Evolutionary conservation across 2,797 vertebrate species (phyloP), one percentile per base, ranked within the genome.

Genomic region (Hoplostethus atlanticus): DNA sequence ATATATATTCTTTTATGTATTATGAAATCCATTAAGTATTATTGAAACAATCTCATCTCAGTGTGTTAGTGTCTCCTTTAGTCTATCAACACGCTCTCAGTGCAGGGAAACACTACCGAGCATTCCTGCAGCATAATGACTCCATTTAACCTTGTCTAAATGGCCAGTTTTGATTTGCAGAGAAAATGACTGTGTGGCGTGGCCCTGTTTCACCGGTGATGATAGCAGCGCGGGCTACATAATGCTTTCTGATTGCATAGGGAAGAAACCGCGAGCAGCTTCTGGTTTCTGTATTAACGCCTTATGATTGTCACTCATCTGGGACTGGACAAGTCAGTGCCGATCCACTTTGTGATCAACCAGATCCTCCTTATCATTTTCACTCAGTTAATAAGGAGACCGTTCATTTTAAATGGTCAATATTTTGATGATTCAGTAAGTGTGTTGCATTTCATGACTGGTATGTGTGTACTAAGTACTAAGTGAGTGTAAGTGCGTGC

Each of bases 21-120:
- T 48, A 67, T 70, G 62, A 79, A 83, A 68, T 7, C 36, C 64
- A 81, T 79, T 79, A 67, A 34, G 48, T 54, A 66, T 52, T 8
- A 59, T 30, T 64, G 36, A 55, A 53, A 57, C 59, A 50, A 56
- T 60, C 47, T 34, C 42, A 70, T 77, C 38, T 64, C 25, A 42
- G 28, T 61, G 64, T 73, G 62, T 71, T 3, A 36, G 28, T 31
- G 25, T 61, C 42, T 81, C 16, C 16, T 30, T 16, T 34, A 28
- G 51, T 53, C 53, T 34, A 55, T 46, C 58, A 60, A 12, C 17
- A 25, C 13, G 21, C 38, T 25, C 17, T 46, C 38, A 46, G 28
- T 28, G 28, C 3, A 28, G 28, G 28, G 28, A 28, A 15, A 12
- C 17, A 46, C 38, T n/a, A 16, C 25, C 0, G 1, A 62, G 54